Percentiles rank a stretch among this genome's conserved stretches.
phyloP scores from a whole-genome alignment of 2,113 vertebrate genomes.

The Sylvicapra grimmia region DNA sequence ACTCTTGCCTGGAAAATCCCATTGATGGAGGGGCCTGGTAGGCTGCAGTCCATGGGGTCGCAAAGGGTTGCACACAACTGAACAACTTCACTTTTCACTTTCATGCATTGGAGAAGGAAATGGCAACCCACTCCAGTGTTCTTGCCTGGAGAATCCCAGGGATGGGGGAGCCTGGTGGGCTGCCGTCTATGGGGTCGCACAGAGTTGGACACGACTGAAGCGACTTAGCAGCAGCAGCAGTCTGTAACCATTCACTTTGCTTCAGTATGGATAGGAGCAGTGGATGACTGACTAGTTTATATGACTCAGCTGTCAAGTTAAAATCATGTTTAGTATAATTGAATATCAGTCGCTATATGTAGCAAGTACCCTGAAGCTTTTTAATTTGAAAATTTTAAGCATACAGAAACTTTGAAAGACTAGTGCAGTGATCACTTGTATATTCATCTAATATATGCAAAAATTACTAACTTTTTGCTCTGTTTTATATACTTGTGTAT shows the following conservation, averaged over 20 bases:
- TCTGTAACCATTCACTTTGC: not conserved
- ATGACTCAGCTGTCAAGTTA: slow-evolving; percentile 17
- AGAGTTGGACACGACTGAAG: too few species aligned
- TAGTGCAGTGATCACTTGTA: not conserved
- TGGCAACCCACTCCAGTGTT: too few species aligned
- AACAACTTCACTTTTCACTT: too few species aligned
- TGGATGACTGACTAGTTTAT: not conserved
- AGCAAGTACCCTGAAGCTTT: not conserved
- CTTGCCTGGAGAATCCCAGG: too few species aligned
- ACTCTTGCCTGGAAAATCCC: too few species aligned
- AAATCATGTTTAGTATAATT: not conserved
- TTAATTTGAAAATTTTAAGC: slow-evolving; percentile 23
- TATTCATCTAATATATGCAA: not conserved
- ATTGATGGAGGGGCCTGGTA: too few species aligned
- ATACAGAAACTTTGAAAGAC: not conserved
- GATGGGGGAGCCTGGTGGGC: too few species aligned
- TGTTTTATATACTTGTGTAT: not conserved
- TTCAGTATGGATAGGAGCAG: not conserved
- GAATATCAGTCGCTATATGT: not conserved
- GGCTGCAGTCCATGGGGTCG: too few species aligned
- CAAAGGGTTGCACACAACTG: too few species aligned
- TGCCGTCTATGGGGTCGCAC: too few species aligned
- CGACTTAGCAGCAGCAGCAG: too few species aligned
- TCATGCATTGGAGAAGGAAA: too few species aligned
- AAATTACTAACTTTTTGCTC: not conserved